phyloP scores from a whole-genome alignment of 30 jellyfish, hydroid and myxozoan genomes.

The Sanderia malayensis region DNA sequence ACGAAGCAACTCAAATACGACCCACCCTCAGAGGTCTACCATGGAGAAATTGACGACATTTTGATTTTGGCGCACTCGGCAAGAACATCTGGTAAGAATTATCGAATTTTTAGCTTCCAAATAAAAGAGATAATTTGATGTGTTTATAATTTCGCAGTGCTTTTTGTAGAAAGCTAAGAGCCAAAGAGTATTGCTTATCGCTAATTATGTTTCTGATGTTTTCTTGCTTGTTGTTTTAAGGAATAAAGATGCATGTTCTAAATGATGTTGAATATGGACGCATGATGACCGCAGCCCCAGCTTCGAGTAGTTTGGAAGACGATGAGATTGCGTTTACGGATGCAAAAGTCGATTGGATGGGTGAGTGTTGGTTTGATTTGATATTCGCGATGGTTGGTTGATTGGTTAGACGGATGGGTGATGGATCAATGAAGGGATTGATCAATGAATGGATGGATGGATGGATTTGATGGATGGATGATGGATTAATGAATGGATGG shows the following conservation, averaged over 20 bases:
- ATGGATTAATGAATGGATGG: background rate
- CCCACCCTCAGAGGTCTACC: slow-evolving; percentile 53
- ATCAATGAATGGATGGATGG: background rate
- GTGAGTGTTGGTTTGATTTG: slow-evolving; percentile 38
- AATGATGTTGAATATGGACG: slow-evolving; percentile 71
- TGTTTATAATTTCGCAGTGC: too few relatives aligned
- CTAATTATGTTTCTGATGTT: background rate
- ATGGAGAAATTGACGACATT: slow-evolving; percentile 83
- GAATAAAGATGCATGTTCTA: slow-evolving; percentile 56
- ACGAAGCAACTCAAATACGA: slow-evolving; percentile 66
- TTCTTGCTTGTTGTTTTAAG: slow-evolving; percentile 13
- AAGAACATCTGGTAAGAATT: slow-evolving; percentile 62
- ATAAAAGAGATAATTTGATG: background rate
- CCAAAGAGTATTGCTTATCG: too few relatives aligned
- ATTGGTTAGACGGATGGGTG: background rate
- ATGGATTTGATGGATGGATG: background rate
- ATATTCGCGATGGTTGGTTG: background rate
- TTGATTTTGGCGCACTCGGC: slow-evolving; percentile 87
- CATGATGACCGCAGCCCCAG: slow-evolving; percentile 46
- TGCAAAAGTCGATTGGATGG: slow-evolving; percentile 74
- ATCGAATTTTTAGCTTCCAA: background rate
- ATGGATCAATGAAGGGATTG: background rate
- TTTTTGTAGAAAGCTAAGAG: too few relatives aligned
- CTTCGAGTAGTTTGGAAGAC: slow-evolving; percentile 45
- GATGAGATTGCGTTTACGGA: slow-evolving; percentile 52